Percentiles rank a stretch among this genome's conserved stretches.
phyloP scores from a whole-genome alignment of 2,113 vertebrate genomes.

The Actinemys pallida region DNA sequence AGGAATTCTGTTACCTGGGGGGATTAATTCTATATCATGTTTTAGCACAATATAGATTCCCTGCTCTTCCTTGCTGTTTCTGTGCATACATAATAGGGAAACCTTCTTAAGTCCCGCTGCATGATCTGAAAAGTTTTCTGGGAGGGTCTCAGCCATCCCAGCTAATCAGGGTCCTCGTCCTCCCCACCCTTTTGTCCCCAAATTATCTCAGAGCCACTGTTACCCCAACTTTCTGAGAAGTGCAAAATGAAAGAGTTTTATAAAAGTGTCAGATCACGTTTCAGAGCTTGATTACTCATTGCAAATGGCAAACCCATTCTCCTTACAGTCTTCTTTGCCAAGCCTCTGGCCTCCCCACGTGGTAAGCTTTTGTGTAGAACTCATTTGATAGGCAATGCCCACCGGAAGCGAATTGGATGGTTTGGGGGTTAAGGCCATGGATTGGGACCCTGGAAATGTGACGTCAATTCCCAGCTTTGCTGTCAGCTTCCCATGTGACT shows the following conservation, averaged over 20 bases:
- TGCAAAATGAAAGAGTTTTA: background rate
- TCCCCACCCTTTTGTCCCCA: background rate
- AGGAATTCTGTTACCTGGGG: constrained; percentile 44
- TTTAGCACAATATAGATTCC: constrained; percentile 14
- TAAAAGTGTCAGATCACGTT: background rate
- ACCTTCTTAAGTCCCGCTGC: background rate
- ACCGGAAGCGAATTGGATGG: background rate
- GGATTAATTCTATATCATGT: constrained; percentile 58
- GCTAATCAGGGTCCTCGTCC: background rate
- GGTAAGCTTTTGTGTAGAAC: background rate
- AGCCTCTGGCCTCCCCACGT: background rate
- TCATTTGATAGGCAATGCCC: background rate
- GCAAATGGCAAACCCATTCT: background rate
- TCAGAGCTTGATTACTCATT: background rate
- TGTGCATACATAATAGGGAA: constrained; percentile 37
- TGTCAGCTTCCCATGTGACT: background rate
- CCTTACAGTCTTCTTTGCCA: background rate
- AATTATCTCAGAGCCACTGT: background rate
- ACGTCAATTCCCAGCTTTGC: background rate
- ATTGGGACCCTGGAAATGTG: background rate
- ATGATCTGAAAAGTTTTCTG: background rate
- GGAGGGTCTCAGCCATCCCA: background rate
- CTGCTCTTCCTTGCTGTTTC: constrained; percentile 18
- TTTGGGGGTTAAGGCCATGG: background rate
- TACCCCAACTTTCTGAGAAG: constrained; percentile 6